Percentiles rank a stretch among this genome's conserved stretches.
phyloP scores from a whole-genome alignment of 2,888 invertebrate species.

The Pachymerium ferrugineum region DNA sequence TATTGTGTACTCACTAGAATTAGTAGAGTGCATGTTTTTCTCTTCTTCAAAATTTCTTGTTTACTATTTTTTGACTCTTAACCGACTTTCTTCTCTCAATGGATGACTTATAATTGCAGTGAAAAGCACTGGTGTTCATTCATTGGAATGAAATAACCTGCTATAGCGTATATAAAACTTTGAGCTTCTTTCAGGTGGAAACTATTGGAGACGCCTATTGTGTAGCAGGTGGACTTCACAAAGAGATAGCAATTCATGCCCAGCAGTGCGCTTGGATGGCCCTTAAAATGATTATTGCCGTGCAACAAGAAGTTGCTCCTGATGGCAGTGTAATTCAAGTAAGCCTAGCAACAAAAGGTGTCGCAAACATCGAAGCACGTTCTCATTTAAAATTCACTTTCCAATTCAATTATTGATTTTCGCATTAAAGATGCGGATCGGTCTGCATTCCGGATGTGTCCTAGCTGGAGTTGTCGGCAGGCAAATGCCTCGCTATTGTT shows the following conservation, averaged over 20 bases:
- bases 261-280: constrained; percentile 97
- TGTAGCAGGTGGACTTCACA: constrained; percentile 87
- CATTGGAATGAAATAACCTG: neutral
- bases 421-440: constrained; percentile 78
- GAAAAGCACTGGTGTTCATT: no score
- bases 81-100: no score
- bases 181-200: constrained; percentile 64
- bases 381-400: neutral
- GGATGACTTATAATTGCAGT: no score
- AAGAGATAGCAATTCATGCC: constrained; percentile 78
- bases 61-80: no score
- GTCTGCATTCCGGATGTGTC: constrained; percentile 87
- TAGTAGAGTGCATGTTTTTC: no score
- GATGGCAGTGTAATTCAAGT: constrained; percentile 87
- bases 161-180: neutral
- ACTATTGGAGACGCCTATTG: constrained; percentile 96
- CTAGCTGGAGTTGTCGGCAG: constrained; percentile 90
- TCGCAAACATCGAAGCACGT: no score
- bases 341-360: constrained; percentile 41
- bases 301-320: constrained; percentile 78
- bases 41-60: no score
- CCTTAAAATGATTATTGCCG: constrained; percentile 85
- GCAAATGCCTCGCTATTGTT: constrained; percentile 87
- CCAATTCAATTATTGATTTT: neutral
- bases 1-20: no score